These are phyloP conservation scores for Lepidochitona cinerea DNA, from an alignment of 2,888 invertebrate species.

Conservation along the genomic window DNA sequence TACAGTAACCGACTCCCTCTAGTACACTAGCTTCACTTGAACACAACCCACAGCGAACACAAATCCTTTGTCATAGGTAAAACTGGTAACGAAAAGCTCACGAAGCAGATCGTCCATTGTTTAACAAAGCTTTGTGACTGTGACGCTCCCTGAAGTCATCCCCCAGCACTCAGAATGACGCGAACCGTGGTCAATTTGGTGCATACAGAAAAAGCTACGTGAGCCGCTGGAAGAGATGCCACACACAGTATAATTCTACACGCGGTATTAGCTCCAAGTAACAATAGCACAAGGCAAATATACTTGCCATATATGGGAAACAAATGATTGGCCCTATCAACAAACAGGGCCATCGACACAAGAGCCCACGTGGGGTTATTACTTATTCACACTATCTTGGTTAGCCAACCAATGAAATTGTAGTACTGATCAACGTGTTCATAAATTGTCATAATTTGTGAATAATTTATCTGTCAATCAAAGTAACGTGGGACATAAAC, in stretches of 20 bases:
- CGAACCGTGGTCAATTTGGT: conserved; percentile 8
- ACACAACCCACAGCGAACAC: background rate
- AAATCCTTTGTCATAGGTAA: conserved; percentile 8
- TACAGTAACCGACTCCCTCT: background rate
- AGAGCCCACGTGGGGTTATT: conserved; percentile 63
- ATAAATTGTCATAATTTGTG: conserved; percentile 13
- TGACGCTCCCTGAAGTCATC: conserved; percentile 6
- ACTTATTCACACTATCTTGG: conserved; percentile 44
- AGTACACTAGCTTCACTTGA: too few relatives aligned
- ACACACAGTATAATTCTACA: conserved; percentile 60
- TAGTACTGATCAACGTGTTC: conserved; percentile 20
- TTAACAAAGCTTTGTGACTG: conserved; percentile 1
- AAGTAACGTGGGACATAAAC: conserved; percentile 15
- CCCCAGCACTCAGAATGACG: background rate
- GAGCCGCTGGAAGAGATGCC: conserved; percentile 42
- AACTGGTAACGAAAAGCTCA: conserved; percentile 1
- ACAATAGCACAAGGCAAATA: conserved; percentile 62
- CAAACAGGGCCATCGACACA: conserved; percentile 53
- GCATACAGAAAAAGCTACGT: conserved; percentile 26
- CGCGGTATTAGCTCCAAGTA: conserved; percentile 57
- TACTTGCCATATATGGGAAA: conserved; percentile 60
- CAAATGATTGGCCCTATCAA: conserved; percentile 67
- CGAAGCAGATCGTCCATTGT: conserved; percentile 5
- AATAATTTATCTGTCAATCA: conserved; percentile 22
- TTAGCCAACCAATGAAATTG: conserved; percentile 29